A percentile compares a stretch with the other conserved stretches of the same genome.
phyloP scores from a whole-genome alignment of 2,797 vertebrate genomes.

The Sparus aurata region DNA sequence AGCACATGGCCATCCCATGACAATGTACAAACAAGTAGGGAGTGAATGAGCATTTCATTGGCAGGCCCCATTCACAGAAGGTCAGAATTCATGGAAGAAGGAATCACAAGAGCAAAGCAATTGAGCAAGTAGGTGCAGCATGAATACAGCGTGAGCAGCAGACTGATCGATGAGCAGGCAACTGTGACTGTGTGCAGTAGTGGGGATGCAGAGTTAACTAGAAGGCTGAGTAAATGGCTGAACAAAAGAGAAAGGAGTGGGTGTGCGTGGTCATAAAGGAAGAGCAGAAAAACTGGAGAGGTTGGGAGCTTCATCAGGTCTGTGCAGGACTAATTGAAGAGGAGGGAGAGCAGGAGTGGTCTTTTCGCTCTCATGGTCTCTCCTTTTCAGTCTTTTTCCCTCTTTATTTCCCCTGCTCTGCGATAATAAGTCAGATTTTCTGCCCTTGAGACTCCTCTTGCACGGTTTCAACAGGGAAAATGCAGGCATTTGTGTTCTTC shows the following conservation, averaged over 20 bases:
- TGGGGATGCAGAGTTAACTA: constrained; percentile 75
- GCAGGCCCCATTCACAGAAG: constrained; percentile 75
- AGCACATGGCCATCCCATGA: constrained; percentile 78
- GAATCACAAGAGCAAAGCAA: constrained; percentile 69
- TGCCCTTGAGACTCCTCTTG: constrained; percentile 81
- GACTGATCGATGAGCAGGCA: constrained; percentile 74
- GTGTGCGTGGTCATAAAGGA: constrained; percentile 60
- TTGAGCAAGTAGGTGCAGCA: constrained; percentile 66
- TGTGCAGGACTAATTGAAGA: constrained; percentile 76
- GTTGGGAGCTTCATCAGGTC: constrained; percentile 69
- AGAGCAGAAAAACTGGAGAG: constrained; percentile 60
- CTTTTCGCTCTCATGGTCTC: constrained; percentile 72
- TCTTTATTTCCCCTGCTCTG: constrained; percentile 70
- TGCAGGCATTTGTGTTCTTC: constrained; percentile 44
- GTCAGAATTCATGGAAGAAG: constrained; percentile 80
- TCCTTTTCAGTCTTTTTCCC: constrained; percentile 50
- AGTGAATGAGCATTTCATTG: constrained; percentile 79
- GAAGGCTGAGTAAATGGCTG: constrained; percentile 79
- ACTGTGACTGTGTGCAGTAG: constrained; percentile 55
- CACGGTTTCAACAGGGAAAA: constrained; percentile 67
- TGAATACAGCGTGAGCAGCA: constrained; percentile 63
- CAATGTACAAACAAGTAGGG: constrained; percentile 74
- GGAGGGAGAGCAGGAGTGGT: constrained; percentile 71
- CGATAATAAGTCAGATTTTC: constrained; percentile 81
- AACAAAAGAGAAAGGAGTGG: constrained; percentile 63